Evolutionary conservation across 2,797 vertebrate species (phyloP).

Genomic region (Arrhamphus sclerolepis): DNA sequence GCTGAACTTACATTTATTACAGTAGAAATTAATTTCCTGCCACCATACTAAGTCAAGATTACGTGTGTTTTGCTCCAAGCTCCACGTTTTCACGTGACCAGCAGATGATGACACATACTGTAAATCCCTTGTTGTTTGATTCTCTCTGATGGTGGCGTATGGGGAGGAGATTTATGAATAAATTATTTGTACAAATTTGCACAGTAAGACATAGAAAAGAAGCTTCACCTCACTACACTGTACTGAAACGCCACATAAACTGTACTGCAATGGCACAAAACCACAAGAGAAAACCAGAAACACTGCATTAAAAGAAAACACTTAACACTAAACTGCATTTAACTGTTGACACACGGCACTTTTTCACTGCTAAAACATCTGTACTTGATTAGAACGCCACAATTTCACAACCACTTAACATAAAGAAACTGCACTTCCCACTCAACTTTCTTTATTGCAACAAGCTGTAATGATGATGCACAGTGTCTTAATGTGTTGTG

Average conservation of each 20-base stretch:
- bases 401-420: conserved; percentile 72
- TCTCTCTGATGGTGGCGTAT: conserved; percentile 58
- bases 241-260: conserved; percentile 52
- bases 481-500: conserved; percentile 43
- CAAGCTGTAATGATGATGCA: conserved; percentile 66
- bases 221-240: conserved; percentile 46
- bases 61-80: conserved; percentile 39
- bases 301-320: conserved; percentile 51
- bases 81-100: conserved; percentile 51
- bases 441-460: conserved; percentile 70
- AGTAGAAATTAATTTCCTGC: conserved; percentile 17
- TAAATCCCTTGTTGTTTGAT: conserved; percentile 46
- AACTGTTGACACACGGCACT: conserved; percentile 45
- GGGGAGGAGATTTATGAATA: conserved; percentile 70
- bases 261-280: conserved; percentile 43
- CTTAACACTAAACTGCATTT: conserved; percentile 68
- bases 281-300: conserved; percentile 37
- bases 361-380: conserved; percentile 60
- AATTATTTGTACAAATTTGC: conserved; percentile 56
- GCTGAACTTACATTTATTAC: conserved; percentile 29
- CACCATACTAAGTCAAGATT: conserved; percentile 27
- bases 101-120: conserved; percentile 54
- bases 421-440: conserved; percentile 73
- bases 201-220: conserved; percentile 36
- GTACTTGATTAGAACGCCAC: conserved; percentile 60